Percentiles rank a stretch among this genome's conserved stretches.
These are phyloP conservation scores for Herpailurus yagouaroundi DNA, from an alignment of 2,113 vertebrate genomes.

Conservation along the genomic window DNA sequence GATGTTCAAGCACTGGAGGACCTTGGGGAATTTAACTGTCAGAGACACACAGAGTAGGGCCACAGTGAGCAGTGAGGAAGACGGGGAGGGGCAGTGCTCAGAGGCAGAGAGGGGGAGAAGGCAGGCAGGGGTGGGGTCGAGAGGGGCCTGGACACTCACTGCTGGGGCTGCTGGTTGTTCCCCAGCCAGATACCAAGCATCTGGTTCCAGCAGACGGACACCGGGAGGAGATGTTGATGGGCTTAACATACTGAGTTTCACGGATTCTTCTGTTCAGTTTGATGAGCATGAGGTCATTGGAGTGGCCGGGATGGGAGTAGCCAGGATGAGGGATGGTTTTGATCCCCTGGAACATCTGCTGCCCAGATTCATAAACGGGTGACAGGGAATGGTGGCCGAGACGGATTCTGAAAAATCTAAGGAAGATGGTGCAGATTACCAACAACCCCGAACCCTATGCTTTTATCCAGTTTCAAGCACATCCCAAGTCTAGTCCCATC, in stretches of 20 bases:
- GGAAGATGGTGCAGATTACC: not conserved
- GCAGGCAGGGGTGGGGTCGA: accelerated
- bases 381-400: constrained; percentile 63
- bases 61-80: not conserved
- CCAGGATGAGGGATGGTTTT: constrained; percentile 70
- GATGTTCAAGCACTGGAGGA: constrained; percentile 73
- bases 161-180: constrained; percentile 58
- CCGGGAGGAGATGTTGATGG: not conserved
- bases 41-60: not conserved
- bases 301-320: constrained; percentile 56
- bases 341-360: constrained; percentile 40
- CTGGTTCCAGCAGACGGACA: not conserved
- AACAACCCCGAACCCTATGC: accelerated
- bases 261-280: constrained; percentile 51
- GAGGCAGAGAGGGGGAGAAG: not conserved
- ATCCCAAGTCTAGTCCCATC: too few species aligned
- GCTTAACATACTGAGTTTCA: accelerated
- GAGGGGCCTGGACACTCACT: constrained; percentile 15
- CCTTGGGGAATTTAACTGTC: constrained; percentile 62
- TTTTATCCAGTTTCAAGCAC: accelerated
- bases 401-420: constrained; percentile 48
- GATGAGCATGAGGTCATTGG: constrained; percentile 76
- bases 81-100: accelerated
- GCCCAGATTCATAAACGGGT: not conserved
- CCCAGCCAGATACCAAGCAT: constrained; percentile 75